Percentiles rank a stretch among this genome's conserved stretches.
Conservation (phyloP, 2,888 invertebrate species). For the Eupithecia inturbata region DNA sequence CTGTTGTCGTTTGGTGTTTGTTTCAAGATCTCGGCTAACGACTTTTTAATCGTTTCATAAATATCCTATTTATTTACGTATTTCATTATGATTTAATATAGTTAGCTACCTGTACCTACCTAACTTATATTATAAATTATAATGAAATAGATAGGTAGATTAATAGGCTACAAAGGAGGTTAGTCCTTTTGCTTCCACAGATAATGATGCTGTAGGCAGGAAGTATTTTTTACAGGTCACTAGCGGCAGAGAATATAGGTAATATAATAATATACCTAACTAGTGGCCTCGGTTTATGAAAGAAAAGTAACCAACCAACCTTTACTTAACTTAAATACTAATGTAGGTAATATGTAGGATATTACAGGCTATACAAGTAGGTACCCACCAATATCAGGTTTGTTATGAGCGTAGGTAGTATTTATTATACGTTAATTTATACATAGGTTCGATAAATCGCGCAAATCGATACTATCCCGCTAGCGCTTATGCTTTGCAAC, state of each 20-base stretch:
- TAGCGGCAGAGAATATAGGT: too few species aligned
- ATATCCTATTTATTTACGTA: neutral
- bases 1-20: slow-evolving; percentile 56
- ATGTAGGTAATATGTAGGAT: too few species aligned
- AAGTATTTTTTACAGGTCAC: neutral
- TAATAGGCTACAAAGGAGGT: neutral
- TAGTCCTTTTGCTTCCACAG: neutral
- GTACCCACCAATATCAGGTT: neutral
- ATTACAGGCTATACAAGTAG: neutral
- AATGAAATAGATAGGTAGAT: neutral
- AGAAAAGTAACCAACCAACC: neutral
- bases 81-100: neutral
- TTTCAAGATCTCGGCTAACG: slow-evolving; percentile 10
- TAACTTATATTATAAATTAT: neutral
- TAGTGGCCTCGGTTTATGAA: too few species aligned
- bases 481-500: slow-evolving; percentile 47
- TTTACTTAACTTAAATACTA: neutral
- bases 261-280: too few species aligned
- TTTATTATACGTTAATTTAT: neutral
- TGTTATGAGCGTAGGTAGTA: neutral
- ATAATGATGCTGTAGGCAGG: neutral
- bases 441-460: neutral
- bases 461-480: slow-evolving; percentile 35
- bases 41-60: neutral
- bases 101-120: neutral